A percentile compares a stretch with the other conserved stretches of the same genome.
phyloP scores from a whole-genome alignment of 2,113 vertebrate genomes.

The Arenaria interpres region DNA sequence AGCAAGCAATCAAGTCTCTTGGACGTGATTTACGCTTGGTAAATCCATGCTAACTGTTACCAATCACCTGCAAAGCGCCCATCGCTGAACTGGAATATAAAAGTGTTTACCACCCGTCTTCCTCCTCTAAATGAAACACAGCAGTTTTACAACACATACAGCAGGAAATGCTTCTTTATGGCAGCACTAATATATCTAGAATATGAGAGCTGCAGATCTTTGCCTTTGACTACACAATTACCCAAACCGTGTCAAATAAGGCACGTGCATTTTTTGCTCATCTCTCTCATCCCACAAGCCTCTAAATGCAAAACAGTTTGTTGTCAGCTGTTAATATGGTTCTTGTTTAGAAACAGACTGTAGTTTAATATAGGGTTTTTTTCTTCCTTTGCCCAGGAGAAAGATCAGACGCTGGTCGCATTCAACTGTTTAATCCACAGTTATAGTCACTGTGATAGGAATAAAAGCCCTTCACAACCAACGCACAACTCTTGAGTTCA shows the following conservation, averaged over 20 bases:
- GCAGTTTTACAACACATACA: background rate
- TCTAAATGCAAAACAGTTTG: background rate
- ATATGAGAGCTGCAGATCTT: background rate
- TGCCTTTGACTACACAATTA: background rate
- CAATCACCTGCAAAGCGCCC: background rate
- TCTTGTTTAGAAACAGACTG: background rate
- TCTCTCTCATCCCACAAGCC: background rate
- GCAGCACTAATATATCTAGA: background rate
- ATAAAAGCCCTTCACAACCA: background rate
- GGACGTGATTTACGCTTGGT: background rate
- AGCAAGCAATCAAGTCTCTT: background rate
- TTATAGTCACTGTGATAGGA: background rate
- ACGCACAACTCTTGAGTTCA: background rate
- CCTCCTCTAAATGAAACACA: background rate
- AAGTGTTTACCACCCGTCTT: background rate
- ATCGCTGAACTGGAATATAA: background rate
- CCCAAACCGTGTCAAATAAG: background rate
- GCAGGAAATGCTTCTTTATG: background rate
- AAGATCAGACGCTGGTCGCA: background rate
- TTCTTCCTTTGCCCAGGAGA: background rate
- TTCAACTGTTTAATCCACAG: background rate
- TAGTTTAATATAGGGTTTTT: background rate
- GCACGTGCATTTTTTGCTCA: fast-evolving
- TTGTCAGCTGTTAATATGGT: background rate
- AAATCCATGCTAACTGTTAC: background rate